Evolutionary conservation across 2,797 vertebrate genomes (phyloP).

Genomic region (Melanotaenia trifasciata): DNA sequence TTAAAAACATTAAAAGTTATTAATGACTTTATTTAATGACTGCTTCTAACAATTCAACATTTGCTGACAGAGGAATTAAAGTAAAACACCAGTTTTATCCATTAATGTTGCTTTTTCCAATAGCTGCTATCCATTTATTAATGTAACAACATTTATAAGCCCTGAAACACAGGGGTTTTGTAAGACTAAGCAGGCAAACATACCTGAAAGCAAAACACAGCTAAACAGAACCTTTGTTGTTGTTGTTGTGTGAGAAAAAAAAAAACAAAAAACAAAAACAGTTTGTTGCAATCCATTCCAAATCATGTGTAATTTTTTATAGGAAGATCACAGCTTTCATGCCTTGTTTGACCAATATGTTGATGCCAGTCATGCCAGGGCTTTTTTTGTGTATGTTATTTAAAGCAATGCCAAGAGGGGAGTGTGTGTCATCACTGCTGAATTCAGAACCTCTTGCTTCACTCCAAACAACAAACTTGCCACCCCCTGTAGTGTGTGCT

Average conservation of each 20-base stretch:
- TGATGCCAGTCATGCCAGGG: conserved; percentile 59
- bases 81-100: neutral
- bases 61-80: neutral
- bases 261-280: neutral
- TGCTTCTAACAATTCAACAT: neutral
- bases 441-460: conserved; percentile 66
- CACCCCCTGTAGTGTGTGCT: conserved; percentile 50
- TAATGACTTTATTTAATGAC: too few species aligned
- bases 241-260: neutral
- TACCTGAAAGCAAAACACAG: neutral
- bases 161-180: neutral
- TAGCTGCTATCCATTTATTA: neutral
- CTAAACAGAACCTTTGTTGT: neutral
- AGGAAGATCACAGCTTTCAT: conserved; percentile 26
- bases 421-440: conserved; percentile 62
- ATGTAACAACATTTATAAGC: too few species aligned
- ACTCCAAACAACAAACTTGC: conserved; percentile 61
- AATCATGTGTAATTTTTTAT: conserved; percentile 35
- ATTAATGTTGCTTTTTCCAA: neutral
- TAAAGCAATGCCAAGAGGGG: conserved; percentile 56
- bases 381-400: conserved; percentile 46
- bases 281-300: conserved; percentile 24
- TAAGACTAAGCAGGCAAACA: neutral
- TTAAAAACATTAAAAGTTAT: neutral
- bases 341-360: conserved; percentile 53